A percentile compares a stretch with the other conserved stretches of the same genome.
These are phyloP conservation scores for Sipha flava DNA, from an alignment of 1,140 invertebrate genomes.

Conservation along the genomic window DNA sequence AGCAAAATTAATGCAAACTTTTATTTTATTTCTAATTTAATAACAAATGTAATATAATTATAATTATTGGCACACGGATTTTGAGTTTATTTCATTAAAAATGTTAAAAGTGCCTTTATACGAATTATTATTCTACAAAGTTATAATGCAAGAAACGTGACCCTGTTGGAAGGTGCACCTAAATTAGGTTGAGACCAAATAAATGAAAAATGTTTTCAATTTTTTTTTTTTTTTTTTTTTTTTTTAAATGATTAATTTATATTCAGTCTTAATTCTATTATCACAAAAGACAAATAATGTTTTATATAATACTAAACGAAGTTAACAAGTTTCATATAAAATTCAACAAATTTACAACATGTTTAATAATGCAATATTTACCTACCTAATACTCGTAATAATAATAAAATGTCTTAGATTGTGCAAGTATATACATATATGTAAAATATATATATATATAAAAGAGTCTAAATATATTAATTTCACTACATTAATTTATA, in stretches of 20 bases:
- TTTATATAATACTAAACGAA: slow-evolving; percentile 25
- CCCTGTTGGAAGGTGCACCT: slow-evolving; percentile 24
- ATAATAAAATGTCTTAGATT: not conserved
- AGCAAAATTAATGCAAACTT: slow-evolving; percentile 6
- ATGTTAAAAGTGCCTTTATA: slow-evolving; percentile 1
- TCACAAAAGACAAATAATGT: slow-evolving; percentile 25
- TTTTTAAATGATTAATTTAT: slow-evolving; percentile 12
- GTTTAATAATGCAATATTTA: not conserved
- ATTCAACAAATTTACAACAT: slow-evolving; percentile 25
- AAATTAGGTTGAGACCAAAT: slow-evolving; percentile 29
- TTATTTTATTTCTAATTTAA: not conserved
- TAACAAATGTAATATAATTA: not conserved
- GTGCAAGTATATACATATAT: not conserved
- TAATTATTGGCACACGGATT: slow-evolving; percentile 8
- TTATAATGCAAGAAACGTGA: slow-evolving; percentile 7
- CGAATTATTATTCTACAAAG: not conserved
- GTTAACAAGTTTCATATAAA: slow-evolving; percentile 21
- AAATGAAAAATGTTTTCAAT: slow-evolving; percentile 13
- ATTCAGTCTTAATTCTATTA: slow-evolving; percentile 33
- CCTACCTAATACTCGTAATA: not conserved
- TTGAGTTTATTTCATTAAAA: slow-evolving; percentile 10
- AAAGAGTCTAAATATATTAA: too few relatives aligned
- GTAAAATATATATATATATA: too few relatives aligned
- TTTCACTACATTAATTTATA: too few relatives aligned
- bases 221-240: too few relatives aligned